Conservation (phyloP, 2,113 vertebrate species). For the Chionomys nivalis region DNA sequence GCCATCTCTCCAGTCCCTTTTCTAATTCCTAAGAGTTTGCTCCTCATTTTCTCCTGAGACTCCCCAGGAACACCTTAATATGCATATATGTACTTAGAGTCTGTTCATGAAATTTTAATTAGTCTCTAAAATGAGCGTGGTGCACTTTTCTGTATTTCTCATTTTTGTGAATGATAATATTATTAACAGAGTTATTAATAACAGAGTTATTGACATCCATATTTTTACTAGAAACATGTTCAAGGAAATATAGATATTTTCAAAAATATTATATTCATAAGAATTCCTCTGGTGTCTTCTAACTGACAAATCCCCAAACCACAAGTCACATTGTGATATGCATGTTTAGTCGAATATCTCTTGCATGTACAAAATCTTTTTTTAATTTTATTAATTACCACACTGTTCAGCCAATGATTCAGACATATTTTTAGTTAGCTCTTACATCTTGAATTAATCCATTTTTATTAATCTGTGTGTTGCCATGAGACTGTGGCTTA, state of each 20-base stretch:
- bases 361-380: neutral
- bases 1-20: too few relatives aligned
- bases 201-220: neutral
- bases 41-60: neutral
- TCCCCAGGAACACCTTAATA: neutral
- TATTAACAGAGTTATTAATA: neutral
- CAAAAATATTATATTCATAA: neutral
- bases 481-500: too few relatives aligned
- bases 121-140: neutral
- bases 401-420: too few relatives aligned
- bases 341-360: neutral
- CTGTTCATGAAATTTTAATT: neutral
- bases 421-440: too few relatives aligned
- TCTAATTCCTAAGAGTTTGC: neutral
- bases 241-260: neutral
- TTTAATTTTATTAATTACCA: too few relatives aligned
- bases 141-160: neutral
- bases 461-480: too few relatives aligned
- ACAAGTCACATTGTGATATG: neutral
- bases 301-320: neutral
- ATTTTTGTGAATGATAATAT: neutral
- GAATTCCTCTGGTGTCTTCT: neutral
- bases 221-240: neutral
- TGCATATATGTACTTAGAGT: neutral
- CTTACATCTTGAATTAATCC: too few relatives aligned